These are phyloP conservation scores for Spodoptera picta DNA, from an alignment of 2,888 invertebrate species.

Conservation along the genomic window DNA sequence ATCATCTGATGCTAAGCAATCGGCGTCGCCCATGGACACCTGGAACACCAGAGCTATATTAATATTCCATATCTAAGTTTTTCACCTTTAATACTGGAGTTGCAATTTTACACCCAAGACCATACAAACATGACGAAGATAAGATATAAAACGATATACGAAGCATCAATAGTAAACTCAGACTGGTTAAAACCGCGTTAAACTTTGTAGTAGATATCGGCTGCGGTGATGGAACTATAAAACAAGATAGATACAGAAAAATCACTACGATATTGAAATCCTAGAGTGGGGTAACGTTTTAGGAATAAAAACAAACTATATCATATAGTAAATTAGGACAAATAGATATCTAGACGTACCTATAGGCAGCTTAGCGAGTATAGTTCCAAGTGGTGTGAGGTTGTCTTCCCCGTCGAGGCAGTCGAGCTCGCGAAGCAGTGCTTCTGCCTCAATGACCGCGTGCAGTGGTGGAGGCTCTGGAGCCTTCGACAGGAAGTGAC, in stretches of 20 bases:
- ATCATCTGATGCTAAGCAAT: too few relatives aligned
- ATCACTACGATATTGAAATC: neutral
- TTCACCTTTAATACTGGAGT: too few relatives aligned
- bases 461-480: constrained; percentile 99
- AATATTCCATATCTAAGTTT: too few relatives aligned
- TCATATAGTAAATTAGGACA: too few relatives aligned
- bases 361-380: constrained; percentile 97
- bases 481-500: constrained; percentile 97
- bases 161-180: constrained; percentile 5
- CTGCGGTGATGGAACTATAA: neutral
- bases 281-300: too few relatives aligned
- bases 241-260: constrained; percentile 1
- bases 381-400: constrained; percentile 97
- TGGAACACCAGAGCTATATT: too few relatives aligned
- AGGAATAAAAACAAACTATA: too few relatives aligned
- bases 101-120: too few relatives aligned
- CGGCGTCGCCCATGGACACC: too few relatives aligned
- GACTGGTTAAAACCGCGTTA: constrained; percentile 26
- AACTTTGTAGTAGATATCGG: constrained; percentile 18
- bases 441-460: constrained; percentile 99
- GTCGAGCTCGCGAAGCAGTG: constrained; percentile 94
- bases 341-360: constrained; percentile 60
- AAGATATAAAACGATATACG: neutral
- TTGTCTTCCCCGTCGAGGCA: constrained; percentile 96
- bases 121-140: neutral